These are phyloP conservation scores for Polydrusus cervinus DNA, from an alignment of 2,888 invertebrate species.

Conservation along the genomic window DNA sequence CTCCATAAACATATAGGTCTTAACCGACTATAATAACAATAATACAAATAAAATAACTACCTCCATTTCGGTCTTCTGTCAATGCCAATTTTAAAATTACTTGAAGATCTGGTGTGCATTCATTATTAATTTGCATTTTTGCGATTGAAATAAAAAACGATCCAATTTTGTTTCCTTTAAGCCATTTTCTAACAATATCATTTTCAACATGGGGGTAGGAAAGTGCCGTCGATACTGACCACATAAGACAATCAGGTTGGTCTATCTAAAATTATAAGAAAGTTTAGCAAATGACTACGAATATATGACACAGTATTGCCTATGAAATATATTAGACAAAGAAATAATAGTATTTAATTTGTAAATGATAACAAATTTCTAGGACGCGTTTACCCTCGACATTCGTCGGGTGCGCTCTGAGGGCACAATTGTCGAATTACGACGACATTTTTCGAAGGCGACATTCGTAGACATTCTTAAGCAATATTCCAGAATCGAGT, in stretches of 20 bases:
- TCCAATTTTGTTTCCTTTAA: constrained; percentile 69
- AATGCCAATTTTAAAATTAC: constrained; percentile 67
- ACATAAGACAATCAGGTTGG: constrained; percentile 67
- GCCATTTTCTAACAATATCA: constrained; percentile 71
- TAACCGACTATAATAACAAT: too few species aligned
- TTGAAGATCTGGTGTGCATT: constrained; percentile 65
- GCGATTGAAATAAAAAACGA: constrained; percentile 69
- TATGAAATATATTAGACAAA: too few species aligned
- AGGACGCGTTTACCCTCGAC: too few species aligned
- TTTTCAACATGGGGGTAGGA: constrained; percentile 71
- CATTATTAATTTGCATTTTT: constrained; percentile 64
- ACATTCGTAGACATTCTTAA: too few species aligned
- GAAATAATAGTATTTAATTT: too few species aligned
- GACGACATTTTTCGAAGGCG: too few species aligned
- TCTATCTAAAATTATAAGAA: constrained; percentile 57
- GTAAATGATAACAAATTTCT: too few species aligned
- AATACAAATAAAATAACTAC: constrained; percentile 60
- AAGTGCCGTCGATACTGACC: constrained; percentile 71
- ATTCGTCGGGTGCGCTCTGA: too few species aligned
- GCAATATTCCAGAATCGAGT: too few species aligned
- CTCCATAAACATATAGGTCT: too few species aligned
- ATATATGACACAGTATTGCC: too few species aligned
- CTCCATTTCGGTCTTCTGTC: constrained; percentile 68
- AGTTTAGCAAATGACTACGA: background rate
- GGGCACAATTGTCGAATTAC: too few species aligned